Base-by-base conservation (phyloP, 2,797 vertebrate species). In the Oryzias dopingdopingensis region DNA sequence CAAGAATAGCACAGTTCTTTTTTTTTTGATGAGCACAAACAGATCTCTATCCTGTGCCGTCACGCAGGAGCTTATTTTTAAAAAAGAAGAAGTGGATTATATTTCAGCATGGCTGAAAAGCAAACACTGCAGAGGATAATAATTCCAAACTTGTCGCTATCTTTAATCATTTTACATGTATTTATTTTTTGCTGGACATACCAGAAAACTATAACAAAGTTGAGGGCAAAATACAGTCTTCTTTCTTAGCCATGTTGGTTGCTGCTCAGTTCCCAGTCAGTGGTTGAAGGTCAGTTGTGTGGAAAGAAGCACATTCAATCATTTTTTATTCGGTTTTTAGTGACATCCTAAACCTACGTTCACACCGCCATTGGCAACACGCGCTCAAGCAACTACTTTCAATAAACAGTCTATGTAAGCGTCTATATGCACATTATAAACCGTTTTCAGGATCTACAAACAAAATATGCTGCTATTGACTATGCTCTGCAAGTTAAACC, bases 1-100 rank as follows among this genome's bases (percentile, higher is more conserved):
- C 32, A 65, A 71, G 67, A 77, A 84, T 74, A 76, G 63, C 74
- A 51, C 66, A 52, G 70, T 72, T 65, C 54, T 64, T 71, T 70
- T 71, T 70, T 72, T 70, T 73, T 29, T 29, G 26, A 49, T 41
- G 67, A 63, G 64, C 57, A 62, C 47, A 67, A 83, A 79, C 61
- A 72, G 75, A 55, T 41, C 23, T 61, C 32, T 64, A 55, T 77
- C 62, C 76, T 60, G n/a, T 65, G 72, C 68, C 76, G 74, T 75
- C 74, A 70, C 76, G 74, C 63, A 49, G 37, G 52, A 80, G 77
- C 64, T 72, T 52, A 51, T 65, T 74, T 67, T 71, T 62, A 80
- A 57, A 80, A 67, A 76, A 70, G 64, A 65, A 70, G 70, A 73
- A 56, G 32, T 67, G 59, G 64, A 58, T 74, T 72, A 41, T 56